Base-by-base conservation (phyloP, 2,797 vertebrate species). In the Helostoma temminkii region DNA sequence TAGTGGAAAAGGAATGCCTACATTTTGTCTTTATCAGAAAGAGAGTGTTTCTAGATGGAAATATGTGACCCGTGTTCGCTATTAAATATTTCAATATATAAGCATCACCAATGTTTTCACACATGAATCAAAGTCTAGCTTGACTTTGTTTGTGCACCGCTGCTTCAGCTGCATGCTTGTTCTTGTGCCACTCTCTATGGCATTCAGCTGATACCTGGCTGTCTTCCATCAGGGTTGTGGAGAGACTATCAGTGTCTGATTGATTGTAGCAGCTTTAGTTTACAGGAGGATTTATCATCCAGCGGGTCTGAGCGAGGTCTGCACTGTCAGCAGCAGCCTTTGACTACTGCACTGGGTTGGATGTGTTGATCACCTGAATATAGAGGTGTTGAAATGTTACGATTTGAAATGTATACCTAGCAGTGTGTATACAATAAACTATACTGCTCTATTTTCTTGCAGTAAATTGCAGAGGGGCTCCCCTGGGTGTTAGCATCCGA, bases 221-320 rank as follows among this genome's bases (percentile, higher is more conserved):
- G 22, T 26, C 18, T 11, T 65, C 63, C 64, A 66, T 41, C 43
- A n/a, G 28, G 56, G 50, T 66, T 45, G 48, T 7, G 19, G 61
- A 66, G 68, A 81, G 56, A 78, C 69, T 69, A 72, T 83, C 77
- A 81, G 62, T 26, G 42, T 72, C 41, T 65, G 67, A 80, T 74
- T 85, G 77, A 81, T 82, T 9, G 28, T 30, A 34, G 66, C 52
- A 39, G 45, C 32, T 21, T 71, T 66, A 62, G 43, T 46, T 64
- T 57, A 43, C 18, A 18, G 60, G 49, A 54, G 48, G 52, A 62
- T 58, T 42, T 26, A 22, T 81, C 72, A 70, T 46, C 48, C 26
- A 24, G 74, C 15, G 34, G 39, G 62, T 67, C 58, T 11, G 32
- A 12, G 67, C 66, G 45, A 66, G 64, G 37, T 42, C 10, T 1